These are phyloP conservation scores for Mobula birostris DNA, from an alignment of 2,113 vertebrate species.

Conservation along the genomic window DNA sequence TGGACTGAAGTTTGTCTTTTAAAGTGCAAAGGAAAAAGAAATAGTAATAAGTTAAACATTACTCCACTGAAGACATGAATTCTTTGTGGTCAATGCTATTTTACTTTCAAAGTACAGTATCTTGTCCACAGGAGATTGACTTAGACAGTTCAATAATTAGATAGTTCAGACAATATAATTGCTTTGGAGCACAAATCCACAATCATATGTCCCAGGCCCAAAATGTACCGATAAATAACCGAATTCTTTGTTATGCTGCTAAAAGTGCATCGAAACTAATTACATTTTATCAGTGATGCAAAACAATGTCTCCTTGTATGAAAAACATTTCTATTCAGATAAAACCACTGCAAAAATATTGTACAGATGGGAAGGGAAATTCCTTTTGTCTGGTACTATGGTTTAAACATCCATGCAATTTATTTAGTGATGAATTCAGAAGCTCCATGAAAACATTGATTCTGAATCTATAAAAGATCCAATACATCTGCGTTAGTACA, in stretches of 20 bases:
- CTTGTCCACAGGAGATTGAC: background rate
- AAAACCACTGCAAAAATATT: background rate
- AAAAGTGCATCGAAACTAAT: background rate
- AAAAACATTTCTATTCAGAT: background rate
- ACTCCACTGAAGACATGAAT: background rate
- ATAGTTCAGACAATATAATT: background rate
- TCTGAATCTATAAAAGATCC: background rate
- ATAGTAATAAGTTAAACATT: background rate
- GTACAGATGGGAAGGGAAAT: background rate
- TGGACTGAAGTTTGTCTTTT: background rate
- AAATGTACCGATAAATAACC: background rate
- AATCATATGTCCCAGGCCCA: background rate
- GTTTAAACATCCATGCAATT: background rate
- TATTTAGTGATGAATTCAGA: background rate
- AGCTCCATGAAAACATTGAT: background rate
- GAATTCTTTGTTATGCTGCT: background rate
- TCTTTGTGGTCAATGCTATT: background rate
- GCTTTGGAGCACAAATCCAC: background rate
- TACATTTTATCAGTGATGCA: background rate
- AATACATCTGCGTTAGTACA: no score
- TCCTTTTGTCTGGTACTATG: no score
- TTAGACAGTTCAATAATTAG: background rate
- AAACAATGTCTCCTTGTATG: background rate
- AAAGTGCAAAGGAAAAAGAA: background rate
- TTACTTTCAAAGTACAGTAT: background rate